Conservation (phyloP, 2,113 vertebrate species). For the Vombatus ursinus region DNA sequence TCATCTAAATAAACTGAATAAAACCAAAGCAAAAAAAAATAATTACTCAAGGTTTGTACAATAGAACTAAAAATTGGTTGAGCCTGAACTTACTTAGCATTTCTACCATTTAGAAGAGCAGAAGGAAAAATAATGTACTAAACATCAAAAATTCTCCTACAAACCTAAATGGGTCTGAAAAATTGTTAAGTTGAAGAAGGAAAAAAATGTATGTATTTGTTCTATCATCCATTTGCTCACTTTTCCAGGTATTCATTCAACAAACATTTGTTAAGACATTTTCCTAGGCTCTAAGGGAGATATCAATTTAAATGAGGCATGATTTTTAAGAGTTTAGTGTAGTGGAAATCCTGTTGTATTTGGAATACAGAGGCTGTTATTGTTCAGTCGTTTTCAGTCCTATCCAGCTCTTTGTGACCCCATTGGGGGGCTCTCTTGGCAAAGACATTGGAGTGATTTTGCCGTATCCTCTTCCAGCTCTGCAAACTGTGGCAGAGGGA, state of each 20-base stretch:
- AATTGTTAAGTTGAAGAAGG: neutral
- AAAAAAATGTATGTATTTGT: neutral
- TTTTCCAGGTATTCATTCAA: neutral
- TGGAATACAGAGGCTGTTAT: neutral
- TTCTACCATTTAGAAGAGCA: neutral
- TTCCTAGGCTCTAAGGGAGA: neutral
- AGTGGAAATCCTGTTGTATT: neutral
- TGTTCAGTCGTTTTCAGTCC: neutral
- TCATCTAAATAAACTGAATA: too few species aligned
- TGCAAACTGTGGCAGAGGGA: neutral
- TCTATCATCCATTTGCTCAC: neutral
- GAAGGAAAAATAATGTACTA: neutral
- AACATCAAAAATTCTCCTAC: neutral
- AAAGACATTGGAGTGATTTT: neutral
- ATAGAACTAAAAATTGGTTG: neutral
- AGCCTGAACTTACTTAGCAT: neutral
- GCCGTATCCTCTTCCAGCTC: neutral
- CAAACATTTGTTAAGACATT: neutral
- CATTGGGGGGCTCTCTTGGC: too few species aligned
- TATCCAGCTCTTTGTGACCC: neutral
- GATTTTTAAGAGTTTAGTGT: neutral
- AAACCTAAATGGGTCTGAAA: neutral
- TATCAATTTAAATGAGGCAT: neutral
- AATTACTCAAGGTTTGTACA: neutral
- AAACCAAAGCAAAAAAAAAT: neutral